These are phyloP conservation scores for Caenorhabditis japonica DNA, from an alignment of 2,888 invertebrate genomes.

Conservation along the genomic window DNA sequence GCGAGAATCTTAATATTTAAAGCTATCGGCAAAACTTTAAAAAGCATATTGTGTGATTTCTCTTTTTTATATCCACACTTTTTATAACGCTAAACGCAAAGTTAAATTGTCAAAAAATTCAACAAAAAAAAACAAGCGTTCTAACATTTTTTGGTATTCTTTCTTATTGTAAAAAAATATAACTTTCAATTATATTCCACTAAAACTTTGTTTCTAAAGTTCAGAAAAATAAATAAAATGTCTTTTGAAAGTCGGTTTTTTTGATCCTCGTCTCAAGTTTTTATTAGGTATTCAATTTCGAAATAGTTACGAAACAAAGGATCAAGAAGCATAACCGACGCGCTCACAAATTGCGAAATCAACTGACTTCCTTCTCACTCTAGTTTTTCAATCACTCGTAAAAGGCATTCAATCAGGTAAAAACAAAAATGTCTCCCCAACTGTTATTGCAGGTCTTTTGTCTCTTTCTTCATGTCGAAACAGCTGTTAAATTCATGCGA, in stretches of 20 bases:
- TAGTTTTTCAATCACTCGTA: conserved; percentile 25
- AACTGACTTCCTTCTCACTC: neutral
- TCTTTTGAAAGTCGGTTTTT: conserved; percentile 21
- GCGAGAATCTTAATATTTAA: conserved; percentile 18
- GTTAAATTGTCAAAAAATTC: conserved; percentile 35
- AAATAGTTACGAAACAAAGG: conserved; percentile 38
- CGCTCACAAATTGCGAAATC: conserved; percentile 35
- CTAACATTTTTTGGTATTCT: neutral
- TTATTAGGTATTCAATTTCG: conserved; percentile 38
- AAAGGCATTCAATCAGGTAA: conserved; percentile 22
- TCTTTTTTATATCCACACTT: neutral
- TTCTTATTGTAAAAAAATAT: neutral
- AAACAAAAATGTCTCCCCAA: conserved; percentile 1
- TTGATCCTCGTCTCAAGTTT: conserved; percentile 26
- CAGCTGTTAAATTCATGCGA: neutral
- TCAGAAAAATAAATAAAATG: conserved; percentile 4
- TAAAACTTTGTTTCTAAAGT: neutral
- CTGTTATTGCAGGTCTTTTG: conserved; percentile 30
- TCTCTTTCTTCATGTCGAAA: conserved; percentile 1
- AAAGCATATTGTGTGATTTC: neutral
- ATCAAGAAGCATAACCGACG: conserved; percentile 34
- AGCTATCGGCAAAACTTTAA: conserved; percentile 2
- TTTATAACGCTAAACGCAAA: neutral
- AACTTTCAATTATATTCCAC: neutral
- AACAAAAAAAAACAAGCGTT: neutral